A percentile compares a stretch with the other conserved stretches of the same genome.
phyloP scores from a whole-genome alignment of 2,888 invertebrate species.

The Caenorhabditis becei region DNA sequence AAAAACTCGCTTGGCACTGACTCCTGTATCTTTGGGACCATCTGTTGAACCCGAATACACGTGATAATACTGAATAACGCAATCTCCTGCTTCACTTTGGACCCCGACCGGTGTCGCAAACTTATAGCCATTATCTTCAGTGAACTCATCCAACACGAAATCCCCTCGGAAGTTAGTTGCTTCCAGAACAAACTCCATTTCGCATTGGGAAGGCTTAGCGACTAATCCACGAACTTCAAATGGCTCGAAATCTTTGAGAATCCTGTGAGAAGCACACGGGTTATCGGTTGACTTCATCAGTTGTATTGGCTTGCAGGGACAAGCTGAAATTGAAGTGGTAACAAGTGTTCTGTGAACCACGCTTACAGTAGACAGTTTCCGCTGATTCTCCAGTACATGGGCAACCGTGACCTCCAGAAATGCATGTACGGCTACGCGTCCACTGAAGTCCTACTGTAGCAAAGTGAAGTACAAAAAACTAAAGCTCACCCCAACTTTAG shows the following conservation, averaged over 20 bases:
- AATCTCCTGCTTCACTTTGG: neutral
- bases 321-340: neutral
- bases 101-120: neutral
- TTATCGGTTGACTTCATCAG: neutral
- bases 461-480: neutral
- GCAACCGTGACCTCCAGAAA: constrained; percentile 13
- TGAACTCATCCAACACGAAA: neutral
- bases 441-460: constrained; percentile 6
- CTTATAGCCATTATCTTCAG: neutral
- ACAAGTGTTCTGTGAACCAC: neutral
- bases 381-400: constrained; percentile 14
- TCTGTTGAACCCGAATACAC: neutral
- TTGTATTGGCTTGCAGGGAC: constrained; percentile 8
- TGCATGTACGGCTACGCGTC: constrained; percentile 11
- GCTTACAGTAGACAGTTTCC: constrained; percentile 6
- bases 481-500: constrained; percentile 14
- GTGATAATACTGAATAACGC: constrained; percentile 1
- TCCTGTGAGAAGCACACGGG: neutral
- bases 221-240: neutral
- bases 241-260: neutral
- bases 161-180: neutral
- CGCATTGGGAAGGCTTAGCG: neutral
- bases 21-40: neutral
- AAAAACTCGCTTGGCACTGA: neutral
- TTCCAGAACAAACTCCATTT: constrained; percentile 6